Evolutionary conservation across 2,797 vertebrate genomes (phyloP), one percentile per base, ranked within the genome.

Genomic region (Chiroxiphia lanceolata): DNA sequence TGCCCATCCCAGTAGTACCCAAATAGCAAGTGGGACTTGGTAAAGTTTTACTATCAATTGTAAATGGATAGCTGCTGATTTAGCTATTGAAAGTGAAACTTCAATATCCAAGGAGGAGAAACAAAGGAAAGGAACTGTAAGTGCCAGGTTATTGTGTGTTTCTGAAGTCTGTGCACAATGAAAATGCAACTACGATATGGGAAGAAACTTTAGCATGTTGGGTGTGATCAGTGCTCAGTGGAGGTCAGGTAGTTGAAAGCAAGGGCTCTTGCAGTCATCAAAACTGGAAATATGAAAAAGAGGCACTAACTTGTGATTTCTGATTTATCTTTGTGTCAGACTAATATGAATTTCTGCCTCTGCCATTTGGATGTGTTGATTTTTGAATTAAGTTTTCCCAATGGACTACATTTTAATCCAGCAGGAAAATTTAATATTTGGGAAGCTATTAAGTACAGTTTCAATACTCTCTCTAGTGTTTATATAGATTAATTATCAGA

Each of bases 61-160:
- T 88, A 86, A 88, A 76, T 50, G 10, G 89, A 57, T 8, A 83
- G 44, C 40, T 6, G 6, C 65, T 70, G 45, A 86, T 79, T 79
- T 81, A 68, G 36, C 82, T 94, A 90, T 78, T 87, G 77, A 64
- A 72, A 79, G 45, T 71, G 51, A 94, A 95, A 89, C 51, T 34
- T 21, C 75, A 40, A 13, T 63, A 82, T 75, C 53, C 57, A 81
- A 42, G 50, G 57, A 31, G 57, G 23, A 64, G 26, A 89, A 84
- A 78, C 31, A 83, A 86, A 87, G 36, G 14, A 22, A 68, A 75
- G 15, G 19, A 36, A 2, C 34, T 8, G 0, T 12, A 27, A 59
- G 14, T 44, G 44, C 51, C 4, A 21, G 22, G 34, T 87, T 40
- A 63, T 74, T 86, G 59, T 56, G 44, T 56, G 25, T 48, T 64